Conservation (phyloP, 2,113 vertebrate genomes). For the Maccullochella peelii region DNA sequence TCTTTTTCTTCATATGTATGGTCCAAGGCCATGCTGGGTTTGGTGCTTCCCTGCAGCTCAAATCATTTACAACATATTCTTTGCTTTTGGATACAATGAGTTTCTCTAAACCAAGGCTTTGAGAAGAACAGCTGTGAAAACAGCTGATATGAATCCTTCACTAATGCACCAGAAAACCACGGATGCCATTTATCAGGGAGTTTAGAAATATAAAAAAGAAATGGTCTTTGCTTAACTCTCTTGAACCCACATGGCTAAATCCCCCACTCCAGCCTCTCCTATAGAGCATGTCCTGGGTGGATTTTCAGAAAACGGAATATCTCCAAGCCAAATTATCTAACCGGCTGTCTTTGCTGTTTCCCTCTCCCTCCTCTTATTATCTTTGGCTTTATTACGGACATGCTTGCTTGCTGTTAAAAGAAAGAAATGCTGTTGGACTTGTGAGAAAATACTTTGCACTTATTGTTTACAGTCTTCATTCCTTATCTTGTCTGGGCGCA, state of each 20-base stretch:
- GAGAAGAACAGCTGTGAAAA: conserved; percentile 82
- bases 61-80: conserved; percentile 37
- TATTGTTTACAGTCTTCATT: conserved; percentile 44
- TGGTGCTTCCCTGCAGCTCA: conserved; percentile 8
- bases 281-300: conserved; percentile 49
- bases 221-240: conserved; percentile 41
- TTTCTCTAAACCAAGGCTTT: conserved; percentile 60
- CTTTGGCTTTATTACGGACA: conserved; percentile 63
- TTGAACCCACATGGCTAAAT: conserved; percentile 48
- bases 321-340: conserved; percentile 61
- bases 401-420: conserved; percentile 57
- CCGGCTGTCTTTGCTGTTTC: conserved; percentile 47
- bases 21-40: neutral
- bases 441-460: conserved; percentile 75
- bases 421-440: conserved; percentile 65
- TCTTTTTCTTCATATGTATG: conserved; percentile 12
- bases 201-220: conserved; percentile 37
- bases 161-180: conserved; percentile 67
- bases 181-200: conserved; percentile 65
- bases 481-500: conserved; percentile 56
- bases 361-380: conserved; percentile 63
- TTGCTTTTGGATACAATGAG: conserved; percentile 58
- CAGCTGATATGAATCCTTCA: conserved; percentile 76
- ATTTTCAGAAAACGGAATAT: conserved; percentile 62
- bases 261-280: conserved; percentile 13